Evolutionary conservation across 2,888 invertebrate species (phyloP).

Genomic region (Heterodera filipjevi): DNA sequence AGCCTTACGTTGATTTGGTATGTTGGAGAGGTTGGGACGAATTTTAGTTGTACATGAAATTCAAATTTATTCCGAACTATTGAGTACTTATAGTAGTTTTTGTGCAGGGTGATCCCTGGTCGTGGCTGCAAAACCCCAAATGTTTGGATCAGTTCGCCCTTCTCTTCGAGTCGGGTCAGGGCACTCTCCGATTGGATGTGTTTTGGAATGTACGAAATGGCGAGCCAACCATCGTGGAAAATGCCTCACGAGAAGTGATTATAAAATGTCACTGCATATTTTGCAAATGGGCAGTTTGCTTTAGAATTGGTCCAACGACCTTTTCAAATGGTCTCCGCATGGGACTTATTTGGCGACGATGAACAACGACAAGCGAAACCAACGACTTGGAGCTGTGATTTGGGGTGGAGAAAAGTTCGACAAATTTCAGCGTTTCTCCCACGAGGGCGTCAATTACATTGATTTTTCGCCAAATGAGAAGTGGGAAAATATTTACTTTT

Average conservation of each 20-base stretch:
- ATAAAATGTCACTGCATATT: not conserved
- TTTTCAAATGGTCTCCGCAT: conserved; percentile 94
- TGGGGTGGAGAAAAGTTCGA: conserved; percentile 95
- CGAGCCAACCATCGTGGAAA: conserved; percentile 23
- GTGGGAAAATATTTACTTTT: not conserved
- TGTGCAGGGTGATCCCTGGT: conserved; percentile 81
- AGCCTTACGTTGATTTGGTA: conserved; percentile 80
- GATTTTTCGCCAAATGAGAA: conserved; percentile 94
- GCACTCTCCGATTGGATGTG: conserved; percentile 30
- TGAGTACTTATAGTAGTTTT: no score
- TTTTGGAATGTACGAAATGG: conserved; percentile 38
- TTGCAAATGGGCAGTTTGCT: conserved; percentile 13
- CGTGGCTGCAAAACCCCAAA: conserved; percentile 89
- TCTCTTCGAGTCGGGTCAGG: conserved; percentile 78
- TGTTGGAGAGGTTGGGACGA: not conserved
- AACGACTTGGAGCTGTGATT: conserved; percentile 86
- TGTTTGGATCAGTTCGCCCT: conserved; percentile 94
- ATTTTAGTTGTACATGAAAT: no score
- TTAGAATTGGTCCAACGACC: conserved; percentile 87
- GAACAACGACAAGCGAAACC: conserved; percentile 66
- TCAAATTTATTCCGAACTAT: no score
- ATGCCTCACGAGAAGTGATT: conserved; percentile 22
- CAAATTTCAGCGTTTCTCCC: conserved; percentile 83
- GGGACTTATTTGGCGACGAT: conserved; percentile 95
- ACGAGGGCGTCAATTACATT: conserved; percentile 84